These are phyloP conservation scores for Pseudorhombus dupliciocellatus DNA, from an alignment of 2,113 vertebrate genomes.

Conservation along the genomic window DNA sequence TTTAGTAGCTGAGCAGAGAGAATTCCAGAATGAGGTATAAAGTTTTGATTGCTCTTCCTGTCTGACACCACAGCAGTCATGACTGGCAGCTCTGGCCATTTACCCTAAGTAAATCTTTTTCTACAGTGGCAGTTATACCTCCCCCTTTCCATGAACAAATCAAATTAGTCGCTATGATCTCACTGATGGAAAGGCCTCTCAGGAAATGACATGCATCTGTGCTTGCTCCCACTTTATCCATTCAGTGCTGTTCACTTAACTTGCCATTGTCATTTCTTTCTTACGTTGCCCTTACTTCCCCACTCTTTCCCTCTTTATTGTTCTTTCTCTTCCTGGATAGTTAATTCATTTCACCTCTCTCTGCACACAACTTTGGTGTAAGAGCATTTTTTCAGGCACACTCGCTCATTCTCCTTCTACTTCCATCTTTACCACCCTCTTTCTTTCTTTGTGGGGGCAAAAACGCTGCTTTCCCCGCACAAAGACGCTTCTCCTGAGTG, in stretches of 20 bases:
- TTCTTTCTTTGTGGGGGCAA: conserved; percentile 44
- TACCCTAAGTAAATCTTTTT: conserved; percentile 38
- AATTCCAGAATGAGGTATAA: not conserved
- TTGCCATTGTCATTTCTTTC: conserved; percentile 19
- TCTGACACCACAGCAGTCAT: conserved; percentile 3
- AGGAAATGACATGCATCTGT: conserved; percentile 65
- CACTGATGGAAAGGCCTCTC: conserved; percentile 62
- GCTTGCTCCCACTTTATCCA: conserved; percentile 48
- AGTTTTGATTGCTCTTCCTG: conserved; percentile 5
- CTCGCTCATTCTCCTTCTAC: conserved; percentile 42
- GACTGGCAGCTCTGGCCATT: conserved; percentile 18
- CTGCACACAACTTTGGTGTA: conserved; percentile 48
- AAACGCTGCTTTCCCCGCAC: conserved; percentile 65
- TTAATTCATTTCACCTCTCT: conserved; percentile 16
- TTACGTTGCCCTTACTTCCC: not conserved
- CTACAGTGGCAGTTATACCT: conserved; percentile 19
- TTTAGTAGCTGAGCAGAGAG: too few species aligned
- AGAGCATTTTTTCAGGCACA: conserved; percentile 52
- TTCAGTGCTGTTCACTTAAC: conserved; percentile 16
- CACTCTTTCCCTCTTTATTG: conserved; percentile 1
- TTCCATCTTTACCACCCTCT: conserved; percentile 39
- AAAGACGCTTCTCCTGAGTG: conserved; percentile 77
- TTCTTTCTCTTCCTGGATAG: conserved; percentile 1
- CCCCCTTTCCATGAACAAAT: conserved; percentile 49
- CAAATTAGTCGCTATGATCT: conserved; percentile 62